Evolutionary conservation across 1,140 invertebrate species (phyloP), one percentile per base, ranked within the genome.

Genomic region (Camponotus pennsylvanicus): DNA sequence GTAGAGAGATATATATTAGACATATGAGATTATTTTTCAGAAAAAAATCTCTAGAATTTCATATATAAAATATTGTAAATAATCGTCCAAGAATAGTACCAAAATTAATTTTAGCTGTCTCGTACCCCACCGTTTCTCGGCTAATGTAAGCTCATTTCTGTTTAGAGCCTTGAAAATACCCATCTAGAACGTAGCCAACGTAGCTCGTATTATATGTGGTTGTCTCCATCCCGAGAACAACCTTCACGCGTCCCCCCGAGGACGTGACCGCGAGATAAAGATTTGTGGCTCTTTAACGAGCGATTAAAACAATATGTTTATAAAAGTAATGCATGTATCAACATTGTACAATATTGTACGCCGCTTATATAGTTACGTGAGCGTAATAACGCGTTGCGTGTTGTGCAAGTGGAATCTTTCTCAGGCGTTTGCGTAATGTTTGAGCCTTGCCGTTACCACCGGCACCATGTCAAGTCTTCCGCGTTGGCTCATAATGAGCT

Each of bases 401-500:
- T 83, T 83, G 79, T 75, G 69, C 79, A 83, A 83, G 79, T 83
- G n/a, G 67, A 83, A 83, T 83, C 69, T 83, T 83, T 75, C 79
- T 61, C 40, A 27, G 49, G 34, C 69, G 79, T 83, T 83, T 83
- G 79, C 79, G 79, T 83, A 83, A 83, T 83, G 79, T 75, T 52
- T 63, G 32, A 69, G 32, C 69, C 69, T 40, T 40, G 27, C 52
- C 52, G 18, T 52, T 52, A 52, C 42, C 45, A 34, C 61, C 32
- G 34, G 42, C 63, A 18, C 13, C 52, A 37, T 80, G 63, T 69
- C 45, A 18, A 82, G 40, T 83, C 79, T 83, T 83, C 79, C 79
- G 79, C 55, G 69, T 83, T 83, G 79, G 79, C 40, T 73, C 79
- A 52, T 83, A 75, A 83, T 75, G 79, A 82, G 67, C 67, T 32